Conservation (phyloP, 2,113 vertebrate species). For the Stictonetta naevosa region DNA sequence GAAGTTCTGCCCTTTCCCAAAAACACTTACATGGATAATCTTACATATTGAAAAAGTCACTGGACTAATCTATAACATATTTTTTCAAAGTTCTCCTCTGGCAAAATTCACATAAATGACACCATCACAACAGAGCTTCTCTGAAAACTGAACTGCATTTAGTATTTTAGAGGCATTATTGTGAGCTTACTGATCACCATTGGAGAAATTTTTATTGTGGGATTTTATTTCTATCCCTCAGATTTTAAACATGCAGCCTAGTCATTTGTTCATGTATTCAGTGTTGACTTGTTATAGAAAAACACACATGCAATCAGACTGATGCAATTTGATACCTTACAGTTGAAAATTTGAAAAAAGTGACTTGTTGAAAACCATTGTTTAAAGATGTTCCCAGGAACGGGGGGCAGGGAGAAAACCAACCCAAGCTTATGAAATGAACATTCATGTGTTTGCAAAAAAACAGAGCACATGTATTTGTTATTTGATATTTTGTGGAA, state of each 20-base stretch:
- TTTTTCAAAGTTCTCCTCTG: conserved; percentile 14
- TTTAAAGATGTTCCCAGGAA: conserved; percentile 55
- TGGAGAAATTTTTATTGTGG: not conserved
- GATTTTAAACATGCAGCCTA: not conserved
- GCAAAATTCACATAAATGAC: not conserved
- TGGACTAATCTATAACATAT: conserved; percentile 24
- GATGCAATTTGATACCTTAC: conserved; percentile 35
- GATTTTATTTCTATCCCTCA: not conserved
- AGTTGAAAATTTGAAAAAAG: not conserved
- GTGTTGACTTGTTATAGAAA: conserved; percentile 48
- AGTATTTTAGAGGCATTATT: not conserved
- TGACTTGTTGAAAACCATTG: conserved; percentile 58
- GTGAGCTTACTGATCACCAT: not conserved
- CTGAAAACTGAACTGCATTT: conserved; percentile 24
- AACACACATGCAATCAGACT: conserved; percentile 28
- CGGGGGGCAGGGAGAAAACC: not conserved
- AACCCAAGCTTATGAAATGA: not conserved
- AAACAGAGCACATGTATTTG: not conserved
- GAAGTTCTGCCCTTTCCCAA: conserved; percentile 13
- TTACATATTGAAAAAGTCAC: conserved; percentile 36
- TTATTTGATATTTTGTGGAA: conserved; percentile 1
- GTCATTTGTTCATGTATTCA: not conserved
- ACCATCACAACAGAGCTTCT: conserved; percentile 5
- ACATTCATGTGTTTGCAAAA: not conserved
- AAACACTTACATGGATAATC: not conserved